Conservation (phyloP, 2,797 vertebrate species). For the Takifugu ocellatus region DNA sequence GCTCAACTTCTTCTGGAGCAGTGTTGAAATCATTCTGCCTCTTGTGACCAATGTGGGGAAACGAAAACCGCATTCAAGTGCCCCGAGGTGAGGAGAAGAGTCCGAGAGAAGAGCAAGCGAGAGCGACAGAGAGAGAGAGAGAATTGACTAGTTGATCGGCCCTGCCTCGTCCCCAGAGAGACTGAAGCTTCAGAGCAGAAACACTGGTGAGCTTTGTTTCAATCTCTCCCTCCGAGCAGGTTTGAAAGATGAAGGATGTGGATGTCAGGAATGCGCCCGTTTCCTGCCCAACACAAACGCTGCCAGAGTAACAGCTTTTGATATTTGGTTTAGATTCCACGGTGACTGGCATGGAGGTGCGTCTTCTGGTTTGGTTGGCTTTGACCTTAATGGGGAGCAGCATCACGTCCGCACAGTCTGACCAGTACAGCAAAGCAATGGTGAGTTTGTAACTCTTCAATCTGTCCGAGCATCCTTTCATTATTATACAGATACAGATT, state of each 20-base stretch:
- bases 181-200: conserved; percentile 16
- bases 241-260: neutral
- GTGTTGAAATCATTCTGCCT: too few species aligned
- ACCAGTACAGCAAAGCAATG: conserved; percentile 68
- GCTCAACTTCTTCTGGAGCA: too few species aligned
- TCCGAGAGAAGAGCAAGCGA: neutral
- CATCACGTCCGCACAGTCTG: conserved; percentile 18
- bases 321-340: conserved; percentile 4
- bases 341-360: conserved; percentile 47
- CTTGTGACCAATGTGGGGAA: too few species aligned
- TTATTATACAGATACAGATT: neutral
- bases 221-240: neutral
- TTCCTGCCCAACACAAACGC: neutral
- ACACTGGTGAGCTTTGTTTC: conserved; percentile 51
- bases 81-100: neutral
- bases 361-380: conserved; percentile 39
- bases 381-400: conserved; percentile 28
- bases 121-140: conserved; percentile 1
- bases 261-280: conserved; percentile 5
- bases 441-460: conserved; percentile 51
- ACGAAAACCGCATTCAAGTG: too few species aligned
- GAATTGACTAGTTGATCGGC: conserved; percentile 39
- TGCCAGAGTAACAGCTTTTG: neutral
- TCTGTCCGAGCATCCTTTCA: neutral
- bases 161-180: conserved; percentile 54